A percentile compares a stretch with the other conserved stretches of the same genome.
Conservation (phyloP, 2,888 invertebrate genomes). For the Diaprepes abbreviatus region DNA sequence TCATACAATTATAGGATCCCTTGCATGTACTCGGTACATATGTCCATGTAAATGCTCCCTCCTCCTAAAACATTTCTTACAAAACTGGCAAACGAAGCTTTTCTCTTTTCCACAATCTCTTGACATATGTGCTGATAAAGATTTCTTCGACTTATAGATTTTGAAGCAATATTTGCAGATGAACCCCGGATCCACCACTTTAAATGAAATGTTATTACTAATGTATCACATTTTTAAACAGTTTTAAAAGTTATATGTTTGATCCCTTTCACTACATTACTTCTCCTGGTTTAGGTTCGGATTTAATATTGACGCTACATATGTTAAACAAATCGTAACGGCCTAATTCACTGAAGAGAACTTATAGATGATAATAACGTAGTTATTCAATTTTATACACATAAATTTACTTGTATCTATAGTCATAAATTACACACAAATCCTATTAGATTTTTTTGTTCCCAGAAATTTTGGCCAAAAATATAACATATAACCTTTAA, state of each 20-base stretch:
- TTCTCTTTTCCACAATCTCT: conserved; percentile 63
- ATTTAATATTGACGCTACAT: too few species aligned
- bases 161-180: conserved; percentile 22
- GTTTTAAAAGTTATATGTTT: background rate
- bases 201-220: background rate
- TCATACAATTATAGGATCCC: background rate
- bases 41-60: conserved; percentile 30
- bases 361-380: too few species aligned
- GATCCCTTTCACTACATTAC: background rate
- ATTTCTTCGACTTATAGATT: conserved; percentile 42
- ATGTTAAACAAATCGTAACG: too few species aligned
- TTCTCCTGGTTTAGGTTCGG: too few species aligned
- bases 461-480: too few species aligned
- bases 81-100: conserved; percentile 54
- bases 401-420: too few species aligned
- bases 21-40: conserved; percentile 5
- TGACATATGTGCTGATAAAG: conserved; percentile 51
- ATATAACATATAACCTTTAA: too few species aligned
- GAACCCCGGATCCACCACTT: background rate
- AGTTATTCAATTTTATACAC: too few species aligned
- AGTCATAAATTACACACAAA: too few species aligned
- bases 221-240: background rate
- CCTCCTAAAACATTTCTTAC: conserved; percentile 53
- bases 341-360: too few species aligned
- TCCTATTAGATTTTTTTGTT: too few species aligned